Base-by-base conservation (phyloP, 2,888 invertebrate genomes). In the Lagria hirta region DNA sequence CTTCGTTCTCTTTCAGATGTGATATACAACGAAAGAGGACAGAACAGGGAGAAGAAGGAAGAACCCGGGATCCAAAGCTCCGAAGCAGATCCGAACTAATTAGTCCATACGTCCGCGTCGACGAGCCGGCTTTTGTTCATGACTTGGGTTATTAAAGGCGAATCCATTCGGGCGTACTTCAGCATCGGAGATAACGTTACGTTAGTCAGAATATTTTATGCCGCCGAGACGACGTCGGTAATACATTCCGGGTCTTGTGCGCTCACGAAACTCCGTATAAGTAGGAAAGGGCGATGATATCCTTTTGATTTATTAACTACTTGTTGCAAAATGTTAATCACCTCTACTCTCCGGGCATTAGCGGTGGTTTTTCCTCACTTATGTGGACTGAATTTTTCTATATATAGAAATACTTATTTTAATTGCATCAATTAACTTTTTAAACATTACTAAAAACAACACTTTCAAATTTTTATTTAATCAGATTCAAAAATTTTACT, bases 301-400 rank as follows among this genome's bases (percentile, higher is more conserved):
- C 58, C 61, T 57, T 51, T 57, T 63, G 65, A 68, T 68, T 68
- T 68, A 68, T 66, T 66, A 68, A 64, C 67, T 58, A 68, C 67
- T 68, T 68, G 67, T 68, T 68, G 67, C 65, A 48, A 62, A 61
- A 61, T 63, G 65, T 65, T 67, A 67, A 67, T 66, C 66, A 65
- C 65, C 58, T 51, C 54, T 52, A 51, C 55, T 61, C 58, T 54
- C 52, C 53, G 51, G 49, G 49, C 49, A 53, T 55, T 53, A 52
- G 50, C 48, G n/a, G n/a, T 46, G 48, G 45, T 40, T 54, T 47
- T 44, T 47, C 42, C 36, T 42, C 48, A 50, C 51, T 48, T 37
- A 43, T 30, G 32, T 32, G 37, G 29, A 16, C 35, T 41, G n/a
- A n/a, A n/a, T n/a, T n/a, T n/a, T n/a, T n/a, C n/a, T n/a, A n/a